Evolutionary conservation across 2,113 vertebrate species (phyloP).

Genomic region (Holacanthus passer): DNA sequence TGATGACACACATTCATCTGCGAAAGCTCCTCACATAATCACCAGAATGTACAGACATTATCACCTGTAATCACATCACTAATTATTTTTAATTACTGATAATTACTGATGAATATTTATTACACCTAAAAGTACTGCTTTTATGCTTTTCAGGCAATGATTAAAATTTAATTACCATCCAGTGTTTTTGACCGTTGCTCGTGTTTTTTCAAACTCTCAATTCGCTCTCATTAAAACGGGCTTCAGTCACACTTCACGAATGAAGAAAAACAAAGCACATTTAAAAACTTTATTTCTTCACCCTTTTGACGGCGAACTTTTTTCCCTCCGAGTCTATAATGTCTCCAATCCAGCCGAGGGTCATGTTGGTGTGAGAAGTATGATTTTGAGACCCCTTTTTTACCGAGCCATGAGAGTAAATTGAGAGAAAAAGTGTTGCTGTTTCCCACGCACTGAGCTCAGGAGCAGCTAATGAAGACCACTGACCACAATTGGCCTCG

Average conservation of each 20-base stretch:
- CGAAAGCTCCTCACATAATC: not conserved
- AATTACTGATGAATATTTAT: not conserved
- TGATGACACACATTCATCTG: not conserved
- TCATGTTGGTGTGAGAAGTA: conserved; percentile 7
- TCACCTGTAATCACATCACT: not conserved
- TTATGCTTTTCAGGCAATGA: not conserved
- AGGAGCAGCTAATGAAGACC: conserved; percentile 13
- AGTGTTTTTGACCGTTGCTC: not conserved
- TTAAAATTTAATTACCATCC: not conserved
- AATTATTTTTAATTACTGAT: not conserved
- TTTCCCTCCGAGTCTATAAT: conserved; percentile 9
- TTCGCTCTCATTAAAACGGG: not conserved
- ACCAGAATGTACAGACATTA: not conserved
- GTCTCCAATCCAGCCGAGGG: conserved; percentile 33
- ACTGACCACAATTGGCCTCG: conserved; percentile 36
- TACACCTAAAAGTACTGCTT: not conserved
- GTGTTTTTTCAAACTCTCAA: not conserved
- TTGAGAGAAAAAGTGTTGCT: not conserved
- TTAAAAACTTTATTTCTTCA: not conserved
- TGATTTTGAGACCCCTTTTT: conserved; percentile 26
- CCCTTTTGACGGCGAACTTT: conserved; percentile 1
- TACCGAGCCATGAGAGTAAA: conserved; percentile 22
- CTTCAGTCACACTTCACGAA: not conserved
- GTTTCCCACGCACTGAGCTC: not conserved
- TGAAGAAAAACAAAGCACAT: not conserved